A percentile compares a stretch with the other conserved stretches of the same genome.
Conservation (phyloP, 2,888 invertebrate genomes). For the Panorpa germanica region DNA sequence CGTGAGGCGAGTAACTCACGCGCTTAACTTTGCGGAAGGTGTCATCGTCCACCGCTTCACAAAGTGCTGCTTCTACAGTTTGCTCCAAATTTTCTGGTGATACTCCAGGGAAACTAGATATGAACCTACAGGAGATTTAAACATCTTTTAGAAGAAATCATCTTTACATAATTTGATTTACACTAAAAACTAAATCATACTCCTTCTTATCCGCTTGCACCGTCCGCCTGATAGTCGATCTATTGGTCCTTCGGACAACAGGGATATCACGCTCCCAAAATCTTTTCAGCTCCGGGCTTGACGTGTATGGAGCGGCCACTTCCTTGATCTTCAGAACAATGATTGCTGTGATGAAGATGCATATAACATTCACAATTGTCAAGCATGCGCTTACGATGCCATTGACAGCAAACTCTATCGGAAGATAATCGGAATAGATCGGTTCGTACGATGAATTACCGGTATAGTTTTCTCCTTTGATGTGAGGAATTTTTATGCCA, state of each 20-base stretch:
- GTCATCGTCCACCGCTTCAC: constrained; percentile 45
- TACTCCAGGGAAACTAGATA: constrained; percentile 21
- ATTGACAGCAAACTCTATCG: constrained; percentile 57
- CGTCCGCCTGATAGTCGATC: constrained; percentile 26
- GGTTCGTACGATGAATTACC: constrained; percentile 44
- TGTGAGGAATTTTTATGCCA: constrained; percentile 45
- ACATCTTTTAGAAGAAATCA: neutral
- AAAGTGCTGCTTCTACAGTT: constrained; percentile 42
- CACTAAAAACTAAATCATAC: neutral
- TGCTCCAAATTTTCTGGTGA: constrained; percentile 33
- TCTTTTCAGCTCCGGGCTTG: constrained; percentile 48
- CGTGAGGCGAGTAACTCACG: constrained; percentile 51
- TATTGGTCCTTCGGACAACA: constrained; percentile 48
- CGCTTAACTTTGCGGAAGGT: constrained; percentile 53
- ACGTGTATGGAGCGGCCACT: constrained; percentile 63
- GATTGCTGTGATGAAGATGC: constrained; percentile 65
- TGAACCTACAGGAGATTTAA: neutral
- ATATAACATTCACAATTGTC: constrained; percentile 64
- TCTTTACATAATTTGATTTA: neutral
- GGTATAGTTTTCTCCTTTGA: constrained; percentile 41
- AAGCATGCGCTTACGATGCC: constrained; percentile 63
- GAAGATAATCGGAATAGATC: constrained; percentile 52
- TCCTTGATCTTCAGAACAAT: constrained; percentile 70
- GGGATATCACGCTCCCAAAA: constrained; percentile 68
- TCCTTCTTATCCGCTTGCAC: constrained; percentile 5